phyloP scores from a whole-genome alignment of 2,888 invertebrate species.

The Craniophora ligustri region DNA sequence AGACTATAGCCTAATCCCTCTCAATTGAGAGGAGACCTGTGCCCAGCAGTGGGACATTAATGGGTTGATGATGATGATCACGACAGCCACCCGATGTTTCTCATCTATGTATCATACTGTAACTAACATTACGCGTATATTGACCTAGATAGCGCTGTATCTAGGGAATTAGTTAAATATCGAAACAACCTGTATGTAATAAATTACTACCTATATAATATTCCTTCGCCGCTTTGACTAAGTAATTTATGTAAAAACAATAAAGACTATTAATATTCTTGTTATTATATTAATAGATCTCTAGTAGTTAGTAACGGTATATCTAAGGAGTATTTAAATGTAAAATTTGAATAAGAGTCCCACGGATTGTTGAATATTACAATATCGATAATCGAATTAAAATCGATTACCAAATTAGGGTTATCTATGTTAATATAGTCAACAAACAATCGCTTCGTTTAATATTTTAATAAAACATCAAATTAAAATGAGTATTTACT shows the following conservation, averaged over 20 bases:
- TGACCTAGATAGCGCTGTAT: too few species aligned
- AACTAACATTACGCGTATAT: too few species aligned
- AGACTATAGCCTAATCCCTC: too few species aligned
- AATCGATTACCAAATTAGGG: conserved; percentile 29
- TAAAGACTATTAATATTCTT: conserved; percentile 33
- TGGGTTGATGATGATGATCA: too few species aligned
- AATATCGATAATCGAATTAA: conserved; percentile 34
- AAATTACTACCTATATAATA: neutral
- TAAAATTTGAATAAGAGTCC: conserved; percentile 33
- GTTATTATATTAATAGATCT: conserved; percentile 28
- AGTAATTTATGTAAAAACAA: conserved; percentile 41
- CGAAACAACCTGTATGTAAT: neutral
- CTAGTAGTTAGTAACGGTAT: too few species aligned
- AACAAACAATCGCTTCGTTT: too few species aligned
- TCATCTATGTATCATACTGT: too few species aligned
- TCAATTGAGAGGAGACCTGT: too few species aligned
- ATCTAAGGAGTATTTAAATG: conserved; percentile 25
- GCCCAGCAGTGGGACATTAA: too few species aligned
- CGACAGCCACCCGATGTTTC: too few species aligned
- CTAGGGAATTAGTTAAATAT: neutral
- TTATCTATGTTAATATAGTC: conserved; percentile 16
- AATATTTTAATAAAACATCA: neutral
- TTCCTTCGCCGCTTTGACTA: conserved; percentile 9
- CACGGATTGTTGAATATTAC: conserved; percentile 42
- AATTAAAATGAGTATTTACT: neutral